A percentile compares a stretch with the other conserved stretches of the same genome.
phyloP scores from a whole-genome alignment of 2,797 vertebrate species.

The Alca torda region DNA sequence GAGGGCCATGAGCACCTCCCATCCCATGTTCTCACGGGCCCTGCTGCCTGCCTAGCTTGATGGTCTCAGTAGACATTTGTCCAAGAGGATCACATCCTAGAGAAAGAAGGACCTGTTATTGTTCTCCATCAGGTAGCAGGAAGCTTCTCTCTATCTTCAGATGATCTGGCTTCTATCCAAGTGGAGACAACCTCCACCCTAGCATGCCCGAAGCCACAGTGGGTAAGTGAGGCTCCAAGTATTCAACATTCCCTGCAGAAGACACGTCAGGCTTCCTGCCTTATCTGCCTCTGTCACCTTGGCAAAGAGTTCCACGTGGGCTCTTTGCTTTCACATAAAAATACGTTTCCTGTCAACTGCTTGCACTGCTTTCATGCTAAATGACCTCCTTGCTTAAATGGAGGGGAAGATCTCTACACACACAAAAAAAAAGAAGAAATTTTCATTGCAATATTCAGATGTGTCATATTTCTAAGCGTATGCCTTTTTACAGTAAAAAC shows the following conservation, averaged over 20 bases:
- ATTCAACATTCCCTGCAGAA: neutral
- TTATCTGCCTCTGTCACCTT: neutral
- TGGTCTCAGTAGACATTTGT: neutral
- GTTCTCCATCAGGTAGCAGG: neutral
- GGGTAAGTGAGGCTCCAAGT: neutral
- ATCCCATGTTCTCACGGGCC: neutral
- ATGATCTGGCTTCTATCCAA: neutral
- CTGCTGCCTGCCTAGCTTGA: neutral
- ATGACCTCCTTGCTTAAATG: neutral
- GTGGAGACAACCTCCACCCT: neutral
- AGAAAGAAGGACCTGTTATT: neutral
- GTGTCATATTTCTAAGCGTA: conserved; percentile 8
- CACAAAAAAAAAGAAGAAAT: neutral
- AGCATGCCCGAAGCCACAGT: neutral
- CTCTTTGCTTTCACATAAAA: neutral
- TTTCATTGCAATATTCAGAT: conserved; percentile 7
- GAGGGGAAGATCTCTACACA: neutral
- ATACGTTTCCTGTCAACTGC: neutral
- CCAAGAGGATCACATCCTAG: neutral
- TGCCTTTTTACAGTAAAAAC: neutral
- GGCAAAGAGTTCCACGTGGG: neutral
- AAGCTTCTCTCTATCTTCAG: neutral
- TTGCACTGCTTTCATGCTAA: neutral
- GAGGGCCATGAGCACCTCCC: neutral
- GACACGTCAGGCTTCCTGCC: neutral